A percentile compares a stretch with the other conserved stretches of the same genome.
Conservation (phyloP, 2,113 vertebrate species). For the Apodemus speciosus region DNA sequence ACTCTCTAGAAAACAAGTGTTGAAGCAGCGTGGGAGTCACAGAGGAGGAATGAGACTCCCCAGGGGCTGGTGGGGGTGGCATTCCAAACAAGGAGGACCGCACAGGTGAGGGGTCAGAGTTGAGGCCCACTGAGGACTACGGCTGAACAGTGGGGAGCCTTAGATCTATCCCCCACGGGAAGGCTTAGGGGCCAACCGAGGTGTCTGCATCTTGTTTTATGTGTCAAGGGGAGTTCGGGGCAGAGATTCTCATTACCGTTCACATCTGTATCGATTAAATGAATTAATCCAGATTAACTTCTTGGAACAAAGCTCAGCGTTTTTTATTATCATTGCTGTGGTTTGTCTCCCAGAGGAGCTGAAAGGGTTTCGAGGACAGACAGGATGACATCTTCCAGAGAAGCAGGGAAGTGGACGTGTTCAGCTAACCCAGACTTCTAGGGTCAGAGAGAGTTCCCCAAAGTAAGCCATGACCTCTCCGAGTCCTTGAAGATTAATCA, state of each 20-base stretch:
- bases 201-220: slow-evolving; percentile 20
- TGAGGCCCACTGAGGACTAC: neutral
- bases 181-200: neutral
- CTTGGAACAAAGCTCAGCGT: slow-evolving; percentile 36
- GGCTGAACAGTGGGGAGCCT: neutral
- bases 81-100: neutral
- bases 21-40: neutral
- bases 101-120: neutral
- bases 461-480: neutral
- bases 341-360: neutral
- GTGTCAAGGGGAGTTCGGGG: neutral
- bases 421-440: neutral
- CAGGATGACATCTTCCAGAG: neutral
- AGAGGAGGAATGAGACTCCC: neutral
- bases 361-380: slow-evolving; percentile 3
- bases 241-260: slow-evolving; percentile 20
- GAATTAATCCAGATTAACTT: slow-evolving; percentile 41
- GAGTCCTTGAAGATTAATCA: slow-evolving; percentile 29
- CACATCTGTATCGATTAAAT: slow-evolving; percentile 14
- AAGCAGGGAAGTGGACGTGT: neutral
- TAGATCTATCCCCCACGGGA: neutral
- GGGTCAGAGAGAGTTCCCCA: slow-evolving; percentile 7
- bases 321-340: neutral
- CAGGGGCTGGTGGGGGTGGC: neutral
- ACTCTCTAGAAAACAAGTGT: neutral